These are phyloP conservation scores for Mirounga angustirostris DNA, from an alignment of 2,113 vertebrate species.

Conservation along the genomic window DNA sequence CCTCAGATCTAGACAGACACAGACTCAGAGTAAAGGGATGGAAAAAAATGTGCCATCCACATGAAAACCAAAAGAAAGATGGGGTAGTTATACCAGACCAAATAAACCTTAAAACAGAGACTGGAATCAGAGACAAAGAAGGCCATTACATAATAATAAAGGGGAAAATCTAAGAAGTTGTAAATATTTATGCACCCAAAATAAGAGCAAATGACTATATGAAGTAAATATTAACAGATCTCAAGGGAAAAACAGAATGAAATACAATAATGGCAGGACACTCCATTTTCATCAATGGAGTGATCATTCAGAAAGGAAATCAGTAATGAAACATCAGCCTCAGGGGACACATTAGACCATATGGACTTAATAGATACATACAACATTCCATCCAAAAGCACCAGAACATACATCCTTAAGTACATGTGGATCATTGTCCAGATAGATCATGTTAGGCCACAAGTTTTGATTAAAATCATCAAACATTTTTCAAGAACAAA, in stretches of 20 bases:
- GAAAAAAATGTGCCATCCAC: neutral
- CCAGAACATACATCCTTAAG: neutral
- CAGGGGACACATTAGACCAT: neutral
- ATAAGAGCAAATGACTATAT: neutral
- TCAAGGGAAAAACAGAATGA: neutral
- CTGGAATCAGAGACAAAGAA: neutral
- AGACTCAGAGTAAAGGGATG: neutral
- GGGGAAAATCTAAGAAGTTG: neutral
- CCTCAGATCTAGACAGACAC: neutral
- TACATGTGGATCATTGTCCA: neutral
- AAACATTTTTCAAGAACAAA: neutral
- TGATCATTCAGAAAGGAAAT: neutral
- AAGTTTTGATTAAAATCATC: neutral
- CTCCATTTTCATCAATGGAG: neutral
- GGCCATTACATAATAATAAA: neutral
- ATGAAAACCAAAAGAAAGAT: neutral
- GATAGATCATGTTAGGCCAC: neutral
- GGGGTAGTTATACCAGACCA: neutral
- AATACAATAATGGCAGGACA: neutral
- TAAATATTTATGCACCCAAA: neutral
- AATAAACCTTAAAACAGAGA: neutral
- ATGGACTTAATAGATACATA: neutral
- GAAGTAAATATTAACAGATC: neutral
- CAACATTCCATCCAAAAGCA: neutral
- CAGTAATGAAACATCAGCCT: neutral